These are phyloP conservation scores for Myotis myotis DNA, from an alignment of 2,797 vertebrate genomes.

Conservation along the genomic window DNA sequence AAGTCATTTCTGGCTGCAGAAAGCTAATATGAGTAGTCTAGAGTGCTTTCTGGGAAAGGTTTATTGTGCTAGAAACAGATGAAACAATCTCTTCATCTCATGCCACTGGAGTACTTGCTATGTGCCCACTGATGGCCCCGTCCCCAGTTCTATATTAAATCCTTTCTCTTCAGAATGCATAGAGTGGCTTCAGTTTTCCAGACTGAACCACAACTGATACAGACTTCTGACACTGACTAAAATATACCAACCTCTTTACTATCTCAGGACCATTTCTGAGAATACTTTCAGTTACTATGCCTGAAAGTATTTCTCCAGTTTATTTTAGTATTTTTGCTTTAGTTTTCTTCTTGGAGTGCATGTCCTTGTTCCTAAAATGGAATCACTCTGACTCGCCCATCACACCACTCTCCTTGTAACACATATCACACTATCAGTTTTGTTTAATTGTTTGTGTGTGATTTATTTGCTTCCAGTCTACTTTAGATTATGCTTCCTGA, in stretches of 20 bases:
- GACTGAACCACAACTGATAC: not conserved
- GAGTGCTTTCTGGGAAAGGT: not conserved
- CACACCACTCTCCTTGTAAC: not conserved
- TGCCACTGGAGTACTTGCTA: not conserved
- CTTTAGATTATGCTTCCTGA: not conserved
- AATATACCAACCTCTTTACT: not conserved
- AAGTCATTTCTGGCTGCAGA: not conserved
- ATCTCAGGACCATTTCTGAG: not conserved
- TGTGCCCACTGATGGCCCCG: not conserved
- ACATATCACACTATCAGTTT: not conserved
- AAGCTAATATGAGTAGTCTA: not conserved
- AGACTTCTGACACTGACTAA: not conserved
- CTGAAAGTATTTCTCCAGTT: not conserved
- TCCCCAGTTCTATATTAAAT: not conserved
- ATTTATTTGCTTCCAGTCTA: not conserved
- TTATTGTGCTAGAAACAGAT: not conserved
- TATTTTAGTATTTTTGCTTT: not conserved
- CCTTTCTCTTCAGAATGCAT: not conserved
- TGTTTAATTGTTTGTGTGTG: not conserved
- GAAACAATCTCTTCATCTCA: not conserved
- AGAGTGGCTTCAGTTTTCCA: not conserved
- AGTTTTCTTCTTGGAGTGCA: not conserved
- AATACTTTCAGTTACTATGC: not conserved
- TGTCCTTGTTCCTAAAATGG: not conserved
- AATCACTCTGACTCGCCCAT: not conserved